These are phyloP conservation scores for Philaethria dido DNA, from an alignment of 2,888 invertebrate species.

Conservation along the genomic window DNA sequence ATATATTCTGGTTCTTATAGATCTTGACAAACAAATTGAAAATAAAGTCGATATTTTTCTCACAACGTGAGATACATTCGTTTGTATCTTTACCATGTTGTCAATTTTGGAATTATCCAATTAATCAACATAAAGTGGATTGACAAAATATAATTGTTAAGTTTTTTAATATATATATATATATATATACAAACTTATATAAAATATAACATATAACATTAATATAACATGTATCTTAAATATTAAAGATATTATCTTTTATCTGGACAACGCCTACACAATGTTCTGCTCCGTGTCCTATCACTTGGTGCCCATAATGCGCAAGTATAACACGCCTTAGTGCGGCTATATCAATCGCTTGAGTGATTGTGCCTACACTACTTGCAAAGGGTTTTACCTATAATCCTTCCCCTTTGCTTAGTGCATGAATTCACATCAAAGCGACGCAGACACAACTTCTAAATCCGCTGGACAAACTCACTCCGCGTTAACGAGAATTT, in stretches of 20 bases:
- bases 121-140: too few relatives aligned
- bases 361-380: slow-evolving; percentile 67
- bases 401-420: slow-evolving; percentile 59
- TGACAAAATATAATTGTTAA: too few relatives aligned
- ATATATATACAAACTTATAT: too few relatives aligned
- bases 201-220: too few relatives aligned
- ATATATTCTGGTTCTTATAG: too few relatives aligned
- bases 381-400: slow-evolving; percentile 66
- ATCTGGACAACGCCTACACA: background rate
- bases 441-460: slow-evolving; percentile 66
- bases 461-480: slow-evolving; percentile 49
- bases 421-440: slow-evolving; percentile 72
- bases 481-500: slow-evolving; percentile 42
- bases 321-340: slow-evolving; percentile 38
- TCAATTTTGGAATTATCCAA: too few relatives aligned
- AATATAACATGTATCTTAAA: too few relatives aligned
- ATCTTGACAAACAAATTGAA: too few relatives aligned
- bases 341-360: slow-evolving; percentile 53
- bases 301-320: slow-evolving; percentile 9
- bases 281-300: background rate
- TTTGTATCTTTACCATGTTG: too few relatives aligned
- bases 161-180: too few relatives aligned
- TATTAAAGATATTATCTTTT: background rate
- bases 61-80: too few relatives aligned
- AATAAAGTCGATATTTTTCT: too few relatives aligned